Evolutionary conservation across 2,888 invertebrate genomes (phyloP), one percentile per base, ranked within the genome.

Genomic region (Diabrotica balteata): DNA sequence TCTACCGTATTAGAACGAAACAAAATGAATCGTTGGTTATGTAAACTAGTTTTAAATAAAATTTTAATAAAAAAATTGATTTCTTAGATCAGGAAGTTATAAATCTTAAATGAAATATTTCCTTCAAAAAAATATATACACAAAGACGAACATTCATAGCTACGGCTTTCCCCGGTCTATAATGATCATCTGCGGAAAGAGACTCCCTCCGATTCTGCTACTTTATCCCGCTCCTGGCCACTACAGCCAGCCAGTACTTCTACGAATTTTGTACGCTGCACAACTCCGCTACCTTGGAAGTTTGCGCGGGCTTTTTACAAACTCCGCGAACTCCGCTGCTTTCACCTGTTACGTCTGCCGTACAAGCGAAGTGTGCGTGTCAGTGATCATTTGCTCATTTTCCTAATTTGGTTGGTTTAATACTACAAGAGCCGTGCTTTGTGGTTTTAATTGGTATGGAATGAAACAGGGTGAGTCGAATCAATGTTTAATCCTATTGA

Each of bases 111-210:
- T 32, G 32, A 32, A 32, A 32, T 32, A 32, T 32, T 32, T 32
- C 32, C 32, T 32, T 2, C 32, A 32, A 32, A 32, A 32, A 32
- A 32, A 32, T 32, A 5, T 32, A 2, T 5, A 32, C 32, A 32
- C 32, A 32, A 32, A 32, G 32, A 32, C 32, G 32, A 2, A 9
- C 8, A 51, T 7, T 17, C 7, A 51, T 17, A 7, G 52, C 22
- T 32, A 4, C 32, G 32, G 52, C 10, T 42, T 43, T 8, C 43
- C n/a, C 2, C 42, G 43, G 42, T 54, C 43, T 7, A 53, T 42
- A 53, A 53, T 32, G 54, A 54, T 54, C n/a, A 45, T 57, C 55
- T 57, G 55, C 55, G 45, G 17, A 45, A 57, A 57, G 17, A 57
- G 17, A n/a, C n/a, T 17, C 55, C 11, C 55, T 45, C 8, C 55